These are phyloP conservation scores for Caenorhabditis becei DNA, from an alignment of 2,888 invertebrate genomes.

Conservation along the genomic window DNA sequence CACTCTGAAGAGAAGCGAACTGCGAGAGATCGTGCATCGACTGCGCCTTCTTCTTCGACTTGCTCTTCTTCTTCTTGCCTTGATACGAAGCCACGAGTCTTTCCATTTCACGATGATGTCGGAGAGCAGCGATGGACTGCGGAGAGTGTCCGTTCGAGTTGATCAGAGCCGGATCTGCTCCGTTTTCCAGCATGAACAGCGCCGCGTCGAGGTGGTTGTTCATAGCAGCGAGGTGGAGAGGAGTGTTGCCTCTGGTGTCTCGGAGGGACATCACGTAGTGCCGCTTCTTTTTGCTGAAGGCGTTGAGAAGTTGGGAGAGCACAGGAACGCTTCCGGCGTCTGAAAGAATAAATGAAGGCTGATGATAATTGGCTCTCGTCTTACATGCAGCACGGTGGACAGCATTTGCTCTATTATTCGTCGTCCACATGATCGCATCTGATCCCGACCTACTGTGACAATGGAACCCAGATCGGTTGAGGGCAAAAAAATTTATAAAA, in stretches of 20 bases:
- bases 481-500: too few species aligned
- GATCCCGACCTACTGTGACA: slow-evolving; percentile 67
- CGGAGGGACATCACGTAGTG: slow-evolving; percentile 68
- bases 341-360: slow-evolving; percentile 57
- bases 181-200: slow-evolving; percentile 74
- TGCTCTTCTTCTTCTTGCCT: slow-evolving; percentile 49
- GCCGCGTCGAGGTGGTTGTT: slow-evolving; percentile 75
- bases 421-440: slow-evolving; percentile 73
- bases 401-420: slow-evolving; percentile 75
- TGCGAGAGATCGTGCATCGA: slow-evolving; percentile 57
- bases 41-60: slow-evolving; percentile 59
- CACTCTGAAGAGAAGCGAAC: slow-evolving; percentile 44
- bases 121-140: slow-evolving; percentile 70
- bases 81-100: slow-evolving; percentile 62
- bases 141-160: slow-evolving; percentile 72
- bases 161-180: slow-evolving; percentile 72
- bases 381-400: slow-evolving; percentile 79
- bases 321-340: slow-evolving; percentile 75
- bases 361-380: too few species aligned
- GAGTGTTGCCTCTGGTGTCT: slow-evolving; percentile 78
- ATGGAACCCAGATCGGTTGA: too few species aligned
- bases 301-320: slow-evolving; percentile 68
- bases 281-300: slow-evolving; percentile 71
- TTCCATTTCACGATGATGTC: slow-evolving; percentile 68
- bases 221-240: slow-evolving; percentile 78